Percentiles rank a stretch among this genome's conserved stretches.
These are phyloP conservation scores for Pseudotriccus pelzelni DNA, from an alignment of 2,797 vertebrate species.

Conservation along the genomic window DNA sequence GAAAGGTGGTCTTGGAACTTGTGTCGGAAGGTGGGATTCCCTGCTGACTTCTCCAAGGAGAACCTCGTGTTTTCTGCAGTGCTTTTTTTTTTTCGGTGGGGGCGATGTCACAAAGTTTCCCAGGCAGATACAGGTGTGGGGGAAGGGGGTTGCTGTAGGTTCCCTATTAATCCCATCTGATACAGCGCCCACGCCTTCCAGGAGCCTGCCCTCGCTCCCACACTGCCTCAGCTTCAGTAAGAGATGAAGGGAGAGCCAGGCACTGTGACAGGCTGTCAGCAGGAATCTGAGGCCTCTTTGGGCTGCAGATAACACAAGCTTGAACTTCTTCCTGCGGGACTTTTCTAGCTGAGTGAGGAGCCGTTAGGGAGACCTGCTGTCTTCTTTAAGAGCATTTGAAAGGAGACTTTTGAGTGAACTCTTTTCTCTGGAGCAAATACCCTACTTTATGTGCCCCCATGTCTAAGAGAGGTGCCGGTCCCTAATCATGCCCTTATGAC, in stretches of 20 bases:
- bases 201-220: background rate
- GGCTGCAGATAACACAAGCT: background rate
- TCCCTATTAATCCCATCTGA: background rate
- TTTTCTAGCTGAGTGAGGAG: background rate
- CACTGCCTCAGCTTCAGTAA: background rate
- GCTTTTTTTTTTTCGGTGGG: background rate
- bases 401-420: background rate
- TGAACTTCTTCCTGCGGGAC: background rate
- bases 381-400: background rate
- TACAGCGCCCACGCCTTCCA: background rate
- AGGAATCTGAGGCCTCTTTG: background rate
- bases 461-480: background rate
- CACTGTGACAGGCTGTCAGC: background rate
- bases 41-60: background rate
- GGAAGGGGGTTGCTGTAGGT: background rate
- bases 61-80: background rate
- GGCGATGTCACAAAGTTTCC: background rate
- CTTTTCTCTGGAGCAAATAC: background rate
- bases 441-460: accelerated
- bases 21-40: background rate
- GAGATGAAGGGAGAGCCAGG: background rate
- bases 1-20: background rate
- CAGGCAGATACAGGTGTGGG: background rate
- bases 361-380: background rate
- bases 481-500: background rate